phyloP scores from a whole-genome alignment of 2,888 invertebrate genomes.

The Steromphala cineraria region DNA sequence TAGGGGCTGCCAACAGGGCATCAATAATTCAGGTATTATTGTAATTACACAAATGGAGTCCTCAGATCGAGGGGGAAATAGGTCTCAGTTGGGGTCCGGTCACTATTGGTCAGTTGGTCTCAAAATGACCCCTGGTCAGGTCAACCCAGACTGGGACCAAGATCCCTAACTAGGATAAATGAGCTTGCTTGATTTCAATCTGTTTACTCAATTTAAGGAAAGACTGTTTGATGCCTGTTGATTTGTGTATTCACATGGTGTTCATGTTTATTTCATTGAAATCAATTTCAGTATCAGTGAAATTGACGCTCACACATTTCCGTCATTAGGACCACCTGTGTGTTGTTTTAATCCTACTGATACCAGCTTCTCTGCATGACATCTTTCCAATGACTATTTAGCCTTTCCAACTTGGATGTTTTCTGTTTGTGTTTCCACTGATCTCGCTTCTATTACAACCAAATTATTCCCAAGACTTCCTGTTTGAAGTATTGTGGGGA shows the following conservation, averaged over 20 bases:
- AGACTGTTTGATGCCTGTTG: not conserved
- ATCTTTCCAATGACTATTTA: not conserved
- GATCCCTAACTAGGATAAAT: conserved; percentile 12
- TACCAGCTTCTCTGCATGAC: not conserved
- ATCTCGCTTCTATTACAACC: too few relatives aligned
- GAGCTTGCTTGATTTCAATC: conserved; percentile 7
- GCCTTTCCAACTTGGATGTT: too few relatives aligned
- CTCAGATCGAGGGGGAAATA: conserved; percentile 2
- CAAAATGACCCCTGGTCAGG: not conserved
- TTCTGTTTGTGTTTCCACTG: too few relatives aligned
- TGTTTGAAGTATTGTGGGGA: too few relatives aligned
- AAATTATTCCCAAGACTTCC: too few relatives aligned
- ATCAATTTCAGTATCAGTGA: not conserved
- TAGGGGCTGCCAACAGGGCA: not conserved
- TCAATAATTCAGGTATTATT: conserved; percentile 16
- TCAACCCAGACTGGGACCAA: not conserved
- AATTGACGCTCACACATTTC: not conserved
- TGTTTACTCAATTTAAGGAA: not conserved
- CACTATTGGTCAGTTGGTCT: not conserved
- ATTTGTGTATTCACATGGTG: not conserved
- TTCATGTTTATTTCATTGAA: not conserved
- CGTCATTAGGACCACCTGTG: not conserved
- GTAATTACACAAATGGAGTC: conserved; percentile 17
- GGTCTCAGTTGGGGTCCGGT: not conserved
- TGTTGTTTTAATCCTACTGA: not conserved